Evolutionary conservation across 1,140 invertebrate genomes (phyloP).

Genomic region (Drosophila bipectinata): DNA sequence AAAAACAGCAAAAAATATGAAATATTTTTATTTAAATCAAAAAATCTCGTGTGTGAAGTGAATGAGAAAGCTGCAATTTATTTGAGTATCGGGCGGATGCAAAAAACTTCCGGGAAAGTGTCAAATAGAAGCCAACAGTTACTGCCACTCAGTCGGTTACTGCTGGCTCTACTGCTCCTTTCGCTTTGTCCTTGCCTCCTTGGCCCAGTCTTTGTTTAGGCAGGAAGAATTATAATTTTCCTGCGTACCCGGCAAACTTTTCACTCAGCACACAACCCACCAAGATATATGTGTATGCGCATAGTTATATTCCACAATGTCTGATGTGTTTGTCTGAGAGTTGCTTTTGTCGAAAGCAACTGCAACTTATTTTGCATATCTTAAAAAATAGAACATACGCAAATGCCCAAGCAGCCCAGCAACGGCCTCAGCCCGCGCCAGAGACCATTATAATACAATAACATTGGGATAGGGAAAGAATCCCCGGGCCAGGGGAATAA

Average conservation of each 20-base stretch:
- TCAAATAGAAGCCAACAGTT: constrained; percentile 32
- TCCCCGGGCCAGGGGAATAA: constrained; percentile 11
- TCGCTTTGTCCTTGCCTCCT: constrained; percentile 22
- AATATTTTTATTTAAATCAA: neutral
- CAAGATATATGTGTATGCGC: constrained; percentile 1
- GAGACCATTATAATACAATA: constrained; percentile 63
- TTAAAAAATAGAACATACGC: constrained; percentile 73
- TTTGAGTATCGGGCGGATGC: constrained; percentile 20
- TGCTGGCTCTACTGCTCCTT: constrained; percentile 6
- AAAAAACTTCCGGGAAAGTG: constrained; percentile 42
- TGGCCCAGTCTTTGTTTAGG: constrained; percentile 56
- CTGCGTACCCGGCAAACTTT: constrained; percentile 52
- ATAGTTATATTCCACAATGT: constrained; percentile 60
- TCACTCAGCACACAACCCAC: constrained; percentile 30
- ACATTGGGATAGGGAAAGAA: constrained; percentile 15
- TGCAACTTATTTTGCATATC: constrained; percentile 79
- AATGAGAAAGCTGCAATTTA: constrained; percentile 17
- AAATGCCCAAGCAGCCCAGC: constrained; percentile 26
- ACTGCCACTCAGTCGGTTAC: constrained; percentile 36
- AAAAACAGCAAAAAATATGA: neutral
- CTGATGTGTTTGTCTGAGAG: constrained; percentile 49
- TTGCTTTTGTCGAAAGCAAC: constrained; percentile 41
- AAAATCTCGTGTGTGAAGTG: neutral
- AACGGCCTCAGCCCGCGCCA: constrained; percentile 19
- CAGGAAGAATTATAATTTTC: constrained; percentile 75